Evolutionary conservation across 2,797 vertebrate genomes (phyloP), one percentile per base, ranked within the genome.

Genomic region (Labeo calbasu): DNA sequence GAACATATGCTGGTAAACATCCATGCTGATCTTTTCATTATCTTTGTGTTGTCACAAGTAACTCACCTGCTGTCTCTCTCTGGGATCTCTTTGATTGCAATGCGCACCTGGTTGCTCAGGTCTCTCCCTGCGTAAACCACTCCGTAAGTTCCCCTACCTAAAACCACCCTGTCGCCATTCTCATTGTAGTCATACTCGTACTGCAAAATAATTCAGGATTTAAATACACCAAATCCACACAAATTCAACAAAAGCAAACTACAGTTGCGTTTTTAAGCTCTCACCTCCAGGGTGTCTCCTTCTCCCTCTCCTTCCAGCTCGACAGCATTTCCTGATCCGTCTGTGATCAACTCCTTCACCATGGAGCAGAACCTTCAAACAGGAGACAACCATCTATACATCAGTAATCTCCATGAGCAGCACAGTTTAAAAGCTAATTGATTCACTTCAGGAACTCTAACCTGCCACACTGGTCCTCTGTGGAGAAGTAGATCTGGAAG

Each of bases 401-500:
- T 6, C 11, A 59, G 79, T 55, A 7, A 32, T 21, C 32, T 63
- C 5, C 48, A 32, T 23, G 32, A 15, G 19, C 11, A 17, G n/a
- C 7, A 50, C 43, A 28, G 40, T 48, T 59, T 84, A 13, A 87
- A 84, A 86, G 88, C 89, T 65, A 79, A 17, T 32, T 9, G 63
- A 65, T 65, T 17, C 3, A 32, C 59, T 71, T 36, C 19, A 85
- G 82, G 6, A 23, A 3, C 7, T 3, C 95, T 96, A 88, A 99
- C 98, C 98, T 96, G 90, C 91, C 96, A 81, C 97, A 97, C 13
- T 97, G 97, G 51, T 94, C 94, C 94, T 98, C 96, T 0, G 97
- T 98, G 86, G 98, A 98, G 93, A 98, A 99, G 92, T 96, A 99
- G 92, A 99, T 97, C 93, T 99, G 97, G 94, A 99, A 99, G 93